Conservation (phyloP, 2,113 vertebrate species). For the Heptranchias perlo region DNA sequence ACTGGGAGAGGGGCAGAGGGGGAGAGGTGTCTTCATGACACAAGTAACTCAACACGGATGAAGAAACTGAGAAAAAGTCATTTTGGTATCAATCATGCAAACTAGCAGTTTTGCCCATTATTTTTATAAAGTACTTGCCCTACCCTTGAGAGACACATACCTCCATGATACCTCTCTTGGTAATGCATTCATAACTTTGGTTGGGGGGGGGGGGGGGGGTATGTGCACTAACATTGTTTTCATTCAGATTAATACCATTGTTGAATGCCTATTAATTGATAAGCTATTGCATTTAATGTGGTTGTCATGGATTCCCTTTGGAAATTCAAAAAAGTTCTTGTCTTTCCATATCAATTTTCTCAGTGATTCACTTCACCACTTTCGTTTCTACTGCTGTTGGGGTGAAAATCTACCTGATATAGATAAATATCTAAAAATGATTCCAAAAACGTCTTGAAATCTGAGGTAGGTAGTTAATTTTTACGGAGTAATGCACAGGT, state of each 20-base stretch:
- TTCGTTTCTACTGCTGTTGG: background rate
- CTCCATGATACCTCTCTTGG: background rate
- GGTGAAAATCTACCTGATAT: background rate
- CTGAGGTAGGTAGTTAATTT: background rate
- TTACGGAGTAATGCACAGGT: background rate
- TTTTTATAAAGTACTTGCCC: background rate
- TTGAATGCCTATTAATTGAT: background rate
- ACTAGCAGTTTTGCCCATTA: background rate
- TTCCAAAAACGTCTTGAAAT: background rate
- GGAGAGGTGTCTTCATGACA: background rate
- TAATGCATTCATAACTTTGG: background rate
- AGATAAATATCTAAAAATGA: background rate
- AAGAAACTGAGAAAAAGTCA: background rate
- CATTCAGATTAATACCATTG: background rate
- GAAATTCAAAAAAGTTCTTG: background rate
- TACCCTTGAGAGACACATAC: background rate
- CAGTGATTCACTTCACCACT: background rate
- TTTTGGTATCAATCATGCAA: background rate
- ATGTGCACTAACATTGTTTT: background rate
- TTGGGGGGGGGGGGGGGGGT: too few species aligned
- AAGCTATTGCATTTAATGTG: background rate
- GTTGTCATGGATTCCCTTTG: background rate
- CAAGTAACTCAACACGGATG: background rate
- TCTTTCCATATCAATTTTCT: background rate
- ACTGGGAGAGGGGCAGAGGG: background rate